phyloP scores from a whole-genome alignment of 2,888 invertebrate species.

The Leptinotarsa rubiginosa region DNA sequence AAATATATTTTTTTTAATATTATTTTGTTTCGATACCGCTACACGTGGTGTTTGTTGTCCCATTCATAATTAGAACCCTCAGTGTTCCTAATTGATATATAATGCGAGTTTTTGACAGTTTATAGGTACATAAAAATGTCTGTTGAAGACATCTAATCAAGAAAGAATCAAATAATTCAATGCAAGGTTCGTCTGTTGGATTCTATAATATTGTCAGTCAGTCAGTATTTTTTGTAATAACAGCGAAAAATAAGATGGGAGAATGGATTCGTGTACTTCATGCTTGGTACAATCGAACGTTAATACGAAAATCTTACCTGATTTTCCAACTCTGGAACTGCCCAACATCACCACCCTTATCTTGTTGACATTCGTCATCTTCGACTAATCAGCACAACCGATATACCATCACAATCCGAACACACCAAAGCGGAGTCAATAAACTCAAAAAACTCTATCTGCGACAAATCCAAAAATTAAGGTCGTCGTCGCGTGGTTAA shows the following conservation, averaged over 20 bases:
- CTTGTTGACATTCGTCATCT: conserved; percentile 82
- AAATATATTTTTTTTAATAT: no score
- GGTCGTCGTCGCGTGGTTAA: conserved; percentile 16
- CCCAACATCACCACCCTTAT: conserved; percentile 85
- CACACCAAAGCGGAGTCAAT: conserved; percentile 22
- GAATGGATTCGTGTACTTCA: not conserved
- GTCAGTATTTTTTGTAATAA: no score
- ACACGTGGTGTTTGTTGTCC: no score
- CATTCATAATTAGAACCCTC: no score
- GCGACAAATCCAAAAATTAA: conserved; percentile 12
- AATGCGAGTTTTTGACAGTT: no score
- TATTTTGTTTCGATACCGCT: no score
- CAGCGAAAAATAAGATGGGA: not conserved
- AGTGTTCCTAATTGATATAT: no score
- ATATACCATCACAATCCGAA: conserved; percentile 11
- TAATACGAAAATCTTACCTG: conserved; percentile 69
- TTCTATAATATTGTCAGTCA: no score
- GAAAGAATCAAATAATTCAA: no score
- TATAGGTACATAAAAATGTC: no score
- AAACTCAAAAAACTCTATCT: conserved; percentile 6
- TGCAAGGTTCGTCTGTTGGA: no score
- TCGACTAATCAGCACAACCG: conserved; percentile 25
- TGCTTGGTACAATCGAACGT: not conserved
- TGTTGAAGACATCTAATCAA: no score
- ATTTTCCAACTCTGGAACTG: conserved; percentile 81